phyloP scores from a whole-genome alignment of 2,797 vertebrate species.

The Acridotheres tristis region DNA sequence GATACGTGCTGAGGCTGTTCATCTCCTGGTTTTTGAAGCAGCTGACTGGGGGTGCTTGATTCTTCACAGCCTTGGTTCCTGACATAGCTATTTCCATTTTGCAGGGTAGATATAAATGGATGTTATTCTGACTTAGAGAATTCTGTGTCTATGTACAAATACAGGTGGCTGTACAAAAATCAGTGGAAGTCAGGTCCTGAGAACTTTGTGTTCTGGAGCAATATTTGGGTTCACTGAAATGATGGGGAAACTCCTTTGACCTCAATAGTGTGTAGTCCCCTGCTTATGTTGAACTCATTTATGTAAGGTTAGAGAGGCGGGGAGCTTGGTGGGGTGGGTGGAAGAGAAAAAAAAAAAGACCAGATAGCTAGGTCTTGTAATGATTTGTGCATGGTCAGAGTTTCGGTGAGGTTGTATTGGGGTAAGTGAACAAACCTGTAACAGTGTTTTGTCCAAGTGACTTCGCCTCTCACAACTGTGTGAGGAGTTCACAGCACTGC shows the following conservation, averaged over 20 bases:
- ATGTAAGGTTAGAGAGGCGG: background rate
- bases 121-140: background rate
- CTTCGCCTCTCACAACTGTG: background rate
- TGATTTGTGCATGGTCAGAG: background rate
- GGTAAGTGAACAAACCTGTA: background rate
- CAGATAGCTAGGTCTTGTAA: rapidly evolving
- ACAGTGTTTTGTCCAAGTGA: background rate
- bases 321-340: background rate
- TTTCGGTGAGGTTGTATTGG: background rate
- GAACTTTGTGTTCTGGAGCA: background rate
- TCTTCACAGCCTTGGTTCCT: background rate
- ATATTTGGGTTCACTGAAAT: background rate
- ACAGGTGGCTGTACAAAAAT: background rate
- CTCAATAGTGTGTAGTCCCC: background rate
- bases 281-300: background rate
- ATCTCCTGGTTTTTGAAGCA: background rate
- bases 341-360: background rate
- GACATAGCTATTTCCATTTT: background rate
- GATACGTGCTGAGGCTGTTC: background rate
- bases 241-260: background rate
- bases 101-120: background rate
- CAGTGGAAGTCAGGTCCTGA: background rate
- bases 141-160: background rate
- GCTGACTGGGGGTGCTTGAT: background rate
- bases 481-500: background rate